Percentiles rank a stretch among this genome's conserved stretches.
These are phyloP conservation scores for Coboldia fuscipes DNA, from an alignment of 1,140 invertebrate species.

Conservation along the genomic window DNA sequence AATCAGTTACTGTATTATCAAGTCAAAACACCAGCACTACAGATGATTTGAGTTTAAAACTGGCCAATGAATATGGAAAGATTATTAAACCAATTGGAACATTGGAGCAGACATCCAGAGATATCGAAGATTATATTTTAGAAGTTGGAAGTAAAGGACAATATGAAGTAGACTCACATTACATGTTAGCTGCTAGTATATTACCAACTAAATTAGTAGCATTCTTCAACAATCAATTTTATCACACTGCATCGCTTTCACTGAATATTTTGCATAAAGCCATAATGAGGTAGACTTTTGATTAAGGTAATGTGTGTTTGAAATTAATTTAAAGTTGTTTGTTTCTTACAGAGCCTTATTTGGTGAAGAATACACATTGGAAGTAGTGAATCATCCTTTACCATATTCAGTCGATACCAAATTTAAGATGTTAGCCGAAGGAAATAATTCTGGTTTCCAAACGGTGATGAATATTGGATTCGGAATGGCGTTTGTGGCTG, in stretches of 20 bases:
- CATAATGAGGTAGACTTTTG: slow-evolving; percentile 21
- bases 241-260: slow-evolving; percentile 42
- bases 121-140: slow-evolving; percentile 9
- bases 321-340: no score
- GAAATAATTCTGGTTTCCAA: slow-evolving; percentile 34
- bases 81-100: slow-evolving; percentile 8
- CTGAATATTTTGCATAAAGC: slow-evolving; percentile 38
- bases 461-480: slow-evolving; percentile 39
- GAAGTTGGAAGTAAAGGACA: slow-evolving; percentile 8
- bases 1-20: no score
- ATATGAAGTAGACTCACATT: slow-evolving; percentile 10
- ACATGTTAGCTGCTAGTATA: slow-evolving; percentile 24
- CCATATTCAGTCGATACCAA: slow-evolving; percentile 22
- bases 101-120: neutral
- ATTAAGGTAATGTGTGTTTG: no score
- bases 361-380: slow-evolving; percentile 23
- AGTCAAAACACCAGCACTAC: neutral
- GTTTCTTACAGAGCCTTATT: slow-evolving; percentile 8
- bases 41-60: neutral
- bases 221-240: slow-evolving; percentile 42
- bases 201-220: slow-evolving; percentile 20
- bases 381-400: slow-evolving; percentile 44
- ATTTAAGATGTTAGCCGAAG: slow-evolving; percentile 23
- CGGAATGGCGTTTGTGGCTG: slow-evolving; percentile 46
- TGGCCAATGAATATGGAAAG: slow-evolving; percentile 8